A percentile compares a stretch with the other conserved stretches of the same genome.
These are phyloP conservation scores for Ophioderma brevispina DNA, from an alignment of 35 echinoderm and acorn worm species.

Conservation along the genomic window DNA sequence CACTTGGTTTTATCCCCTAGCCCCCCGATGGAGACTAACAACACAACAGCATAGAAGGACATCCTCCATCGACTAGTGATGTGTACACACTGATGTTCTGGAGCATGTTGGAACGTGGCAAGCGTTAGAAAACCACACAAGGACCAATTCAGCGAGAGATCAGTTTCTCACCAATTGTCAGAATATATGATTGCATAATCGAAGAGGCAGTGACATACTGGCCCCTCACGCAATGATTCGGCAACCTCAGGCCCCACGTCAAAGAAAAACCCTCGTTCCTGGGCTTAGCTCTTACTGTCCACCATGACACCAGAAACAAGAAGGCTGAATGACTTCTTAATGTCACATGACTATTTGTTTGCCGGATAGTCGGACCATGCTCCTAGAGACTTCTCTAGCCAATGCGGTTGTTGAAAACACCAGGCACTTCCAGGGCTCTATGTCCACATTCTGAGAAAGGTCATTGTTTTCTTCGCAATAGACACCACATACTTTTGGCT, in stretches of 20 bases:
- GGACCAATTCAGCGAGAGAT: slow-evolving; percentile 15
- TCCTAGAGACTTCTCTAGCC: slow-evolving; percentile 46
- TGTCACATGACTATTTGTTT: slow-evolving; percentile 35
- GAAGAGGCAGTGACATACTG: too few species aligned
- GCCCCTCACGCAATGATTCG: too few species aligned
- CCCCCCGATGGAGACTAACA: too few species aligned
- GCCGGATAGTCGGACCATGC: slow-evolving; percentile 29
- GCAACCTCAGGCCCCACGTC: slow-evolving; percentile 8
- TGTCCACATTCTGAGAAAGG: slow-evolving; percentile 55
- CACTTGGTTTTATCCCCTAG: too few species aligned
- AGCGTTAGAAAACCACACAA: slow-evolving; percentile 26
- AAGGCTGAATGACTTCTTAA: slow-evolving; percentile 34
- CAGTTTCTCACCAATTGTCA: slow-evolving; percentile 50
- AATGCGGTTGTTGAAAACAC: slow-evolving; percentile 77
- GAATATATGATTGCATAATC: too few species aligned
- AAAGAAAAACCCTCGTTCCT: slow-evolving; percentile 52
- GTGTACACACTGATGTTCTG: slow-evolving; percentile 28
- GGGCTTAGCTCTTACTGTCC: slow-evolving; percentile 49
- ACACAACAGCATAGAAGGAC: too few species aligned
- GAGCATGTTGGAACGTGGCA: slow-evolving; percentile 32
- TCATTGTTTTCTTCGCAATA: slow-evolving; percentile 43
- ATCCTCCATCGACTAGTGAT: too few species aligned
- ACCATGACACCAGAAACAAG: slow-evolving; percentile 69
- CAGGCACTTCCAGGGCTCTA: slow-evolving; percentile 37
- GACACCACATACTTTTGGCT: slow-evolving; percentile 71